Evolutionary conservation across 2,888 invertebrate species (phyloP).

Genomic region (Cephus runcator): DNA sequence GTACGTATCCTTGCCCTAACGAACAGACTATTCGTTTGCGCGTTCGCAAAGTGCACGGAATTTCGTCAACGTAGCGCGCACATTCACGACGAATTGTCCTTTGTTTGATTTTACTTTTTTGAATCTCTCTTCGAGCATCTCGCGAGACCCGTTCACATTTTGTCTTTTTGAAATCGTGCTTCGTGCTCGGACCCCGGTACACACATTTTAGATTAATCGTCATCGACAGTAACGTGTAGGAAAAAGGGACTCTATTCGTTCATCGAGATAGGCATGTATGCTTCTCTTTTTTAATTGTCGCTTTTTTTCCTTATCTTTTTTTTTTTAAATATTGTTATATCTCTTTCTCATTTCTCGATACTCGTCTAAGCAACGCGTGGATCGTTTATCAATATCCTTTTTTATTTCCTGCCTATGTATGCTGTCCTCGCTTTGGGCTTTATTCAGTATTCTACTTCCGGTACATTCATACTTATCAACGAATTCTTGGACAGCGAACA

Average conservation of each 20-base stretch:
- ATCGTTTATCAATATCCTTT: background rate
- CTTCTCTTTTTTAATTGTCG: conserved; percentile 17
- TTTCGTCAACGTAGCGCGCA: background rate
- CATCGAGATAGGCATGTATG: background rate
- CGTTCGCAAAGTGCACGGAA: background rate
- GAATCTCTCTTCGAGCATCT: conserved; percentile 3
- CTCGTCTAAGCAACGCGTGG: background rate
- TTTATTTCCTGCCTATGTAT: background rate
- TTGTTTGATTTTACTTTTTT: conserved; percentile 10
- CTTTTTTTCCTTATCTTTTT: background rate
- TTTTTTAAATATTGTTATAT: background rate
- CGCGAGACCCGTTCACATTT: conserved; percentile 1
- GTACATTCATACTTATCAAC: background rate
- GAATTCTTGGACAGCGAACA: background rate
- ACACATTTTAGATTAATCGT: conserved; percentile 7
- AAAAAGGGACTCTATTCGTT: background rate
- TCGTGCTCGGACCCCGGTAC: conserved; percentile 7
- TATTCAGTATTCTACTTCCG: background rate
- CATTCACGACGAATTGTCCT: background rate
- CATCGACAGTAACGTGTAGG: conserved; percentile 7
- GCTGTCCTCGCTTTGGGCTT: background rate
- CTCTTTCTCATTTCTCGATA: background rate
- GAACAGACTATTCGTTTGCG: conserved; percentile 18
- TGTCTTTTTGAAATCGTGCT: conserved; percentile 6
- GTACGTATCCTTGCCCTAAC: conserved; percentile 48